Evolutionary conservation across 2,888 invertebrate genomes (phyloP), one percentile per base, ranked within the genome.

Genomic region (Drosophila longiperda): DNA sequence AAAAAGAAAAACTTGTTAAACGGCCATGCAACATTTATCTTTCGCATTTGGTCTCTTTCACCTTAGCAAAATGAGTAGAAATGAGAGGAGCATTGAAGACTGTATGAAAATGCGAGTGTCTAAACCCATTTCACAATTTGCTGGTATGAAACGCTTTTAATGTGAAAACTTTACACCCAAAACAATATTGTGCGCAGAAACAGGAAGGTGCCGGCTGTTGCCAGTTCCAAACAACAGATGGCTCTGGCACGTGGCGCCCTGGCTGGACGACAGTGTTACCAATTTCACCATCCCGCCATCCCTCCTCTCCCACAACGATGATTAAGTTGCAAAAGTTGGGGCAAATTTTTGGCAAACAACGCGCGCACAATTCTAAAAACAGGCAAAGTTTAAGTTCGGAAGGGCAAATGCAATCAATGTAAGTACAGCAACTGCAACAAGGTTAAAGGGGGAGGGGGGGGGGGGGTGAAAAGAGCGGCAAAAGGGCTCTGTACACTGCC

Each of bases 241-340:
- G 83, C 87, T 66, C 60, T 53, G 66, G 66, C 82, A 71, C 74
- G 80, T 65, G 83, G 69, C 77, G 33, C 54, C 53, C 66, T 55
- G 50, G 42, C 50, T 64, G 74, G 34, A 58, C 33, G 49, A 29
- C 36, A 50, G 20, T 73, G 72, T 66, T 52, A 65, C 70, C 76
- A 59, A 49, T 32, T 53, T 20, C 26, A 3, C 33, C 12, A 6
- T 32, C 1, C 33, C 26, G 2, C 33, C 12, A 6, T 32, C 1
- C 33, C 5, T 3, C 32, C 17, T 5, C 15, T 11, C 53, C 9
- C 34, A 3, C 8, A 32, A 53, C 49, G 54, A 88, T 84, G 84
- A 89, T 89, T 84, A 89, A 89, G 85, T 84, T 89, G 85, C 70
- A 62, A 87, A 89, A 87, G 73, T 84, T 89, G 67, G 66, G 40